phyloP scores from a whole-genome alignment of 2,113 vertebrate genomes.

The Haemorhous mexicanus region DNA sequence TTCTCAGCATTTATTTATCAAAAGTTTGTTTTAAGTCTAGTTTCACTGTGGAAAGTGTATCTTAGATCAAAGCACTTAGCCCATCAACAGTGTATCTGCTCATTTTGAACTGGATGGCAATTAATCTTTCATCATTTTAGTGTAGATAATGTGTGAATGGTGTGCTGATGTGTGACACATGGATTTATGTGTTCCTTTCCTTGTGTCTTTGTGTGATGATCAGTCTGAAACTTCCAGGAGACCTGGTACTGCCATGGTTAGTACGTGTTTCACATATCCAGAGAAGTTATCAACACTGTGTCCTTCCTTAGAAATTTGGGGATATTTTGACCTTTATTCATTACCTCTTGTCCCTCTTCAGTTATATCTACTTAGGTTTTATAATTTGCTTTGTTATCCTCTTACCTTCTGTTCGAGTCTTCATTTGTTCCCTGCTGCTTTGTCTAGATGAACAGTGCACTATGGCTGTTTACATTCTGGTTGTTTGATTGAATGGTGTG shows the following conservation, averaged over 20 bases:
- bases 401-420: neutral
- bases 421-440: neutral
- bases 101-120: neutral
- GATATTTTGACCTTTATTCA: neutral
- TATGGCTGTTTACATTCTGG: neutral
- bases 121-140: neutral
- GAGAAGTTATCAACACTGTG: neutral
- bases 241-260: neutral
- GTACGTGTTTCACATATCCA: neutral
- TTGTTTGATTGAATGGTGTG: neutral
- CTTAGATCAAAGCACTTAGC: neutral
- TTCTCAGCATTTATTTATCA: neutral
- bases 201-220: neutral
- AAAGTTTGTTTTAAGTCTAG: neutral
- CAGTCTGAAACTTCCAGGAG: neutral
- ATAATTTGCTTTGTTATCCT: neutral
- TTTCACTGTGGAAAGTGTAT: neutral
- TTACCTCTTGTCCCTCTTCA: neutral
- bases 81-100: neutral
- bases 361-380: neutral
- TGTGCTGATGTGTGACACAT: neutral
- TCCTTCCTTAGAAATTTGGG: neutral
- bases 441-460: neutral
- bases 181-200: neutral
- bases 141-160: neutral